Evolutionary conservation across 2,113 vertebrate genomes (phyloP).

Genomic region (Aldabrachelys gigantea): DNA sequence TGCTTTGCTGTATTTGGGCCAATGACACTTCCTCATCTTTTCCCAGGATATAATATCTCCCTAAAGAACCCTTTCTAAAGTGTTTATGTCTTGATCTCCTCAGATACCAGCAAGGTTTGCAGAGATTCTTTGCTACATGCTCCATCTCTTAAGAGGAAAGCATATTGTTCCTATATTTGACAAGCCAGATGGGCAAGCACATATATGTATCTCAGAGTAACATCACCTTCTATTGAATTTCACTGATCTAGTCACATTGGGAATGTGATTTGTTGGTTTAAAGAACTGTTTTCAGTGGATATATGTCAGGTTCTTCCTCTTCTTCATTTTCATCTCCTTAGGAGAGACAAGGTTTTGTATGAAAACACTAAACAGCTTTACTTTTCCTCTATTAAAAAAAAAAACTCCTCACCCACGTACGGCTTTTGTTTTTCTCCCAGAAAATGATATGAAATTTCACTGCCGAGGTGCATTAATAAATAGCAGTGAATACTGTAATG

Average conservation of each 20-base stretch:
- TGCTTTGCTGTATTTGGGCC: neutral
- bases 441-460: slow-evolving; percentile 23
- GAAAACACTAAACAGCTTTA: slow-evolving; percentile 3
- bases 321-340: slow-evolving; percentile 29
- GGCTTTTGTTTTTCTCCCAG: neutral
- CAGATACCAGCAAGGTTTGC: neutral
- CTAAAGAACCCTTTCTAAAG: neutral
- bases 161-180: neutral
- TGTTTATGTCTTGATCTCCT: slow-evolving; percentile 3
- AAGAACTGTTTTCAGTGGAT: slow-evolving; percentile 50
- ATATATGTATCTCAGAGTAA: slow-evolving; percentile 46
- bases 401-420: neutral
- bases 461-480: slow-evolving; percentile 45
- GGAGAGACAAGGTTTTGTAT: slow-evolving; percentile 14
- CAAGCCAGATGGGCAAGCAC: slow-evolving; percentile 26
- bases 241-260: neutral
- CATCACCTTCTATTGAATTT: slow-evolving; percentile 59
- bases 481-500: slow-evolving; percentile 60
- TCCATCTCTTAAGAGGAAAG: slow-evolving; percentile 28
- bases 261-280: slow-evolving; percentile 43
- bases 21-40: neutral
- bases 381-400: slow-evolving; percentile 15
- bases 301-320: slow-evolving; percentile 43
- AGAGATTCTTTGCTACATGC: slow-evolving; percentile 16
- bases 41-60: neutral